Evolutionary conservation across 2,888 invertebrate genomes (phyloP), one percentile per base, ranked within the genome.

Genomic region (Geotrupes spiniger): DNA sequence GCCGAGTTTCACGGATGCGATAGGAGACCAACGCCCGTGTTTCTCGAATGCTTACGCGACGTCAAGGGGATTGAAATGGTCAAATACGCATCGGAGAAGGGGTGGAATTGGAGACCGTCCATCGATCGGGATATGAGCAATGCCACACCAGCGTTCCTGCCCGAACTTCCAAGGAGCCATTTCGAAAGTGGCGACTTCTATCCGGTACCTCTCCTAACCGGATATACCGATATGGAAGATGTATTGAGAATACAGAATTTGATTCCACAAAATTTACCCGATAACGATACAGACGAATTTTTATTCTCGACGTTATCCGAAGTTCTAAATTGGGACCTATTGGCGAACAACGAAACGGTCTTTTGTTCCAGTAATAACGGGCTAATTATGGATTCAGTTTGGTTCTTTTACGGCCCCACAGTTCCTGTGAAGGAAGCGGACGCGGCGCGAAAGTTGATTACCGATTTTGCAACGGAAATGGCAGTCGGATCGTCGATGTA

Each of bases 171-270:
- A 0, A 79, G 76, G 50, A 78, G 75, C 56, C 70, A 82, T 42
- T 81, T 87, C 49, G 78, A 80, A 55, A 76, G 74, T 42, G 85
- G 82, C 6, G 76, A 77, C 21, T 82, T 81, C 53, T 77, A 81
- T 48, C 81, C 84, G 44, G 83, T 89, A 1, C 89, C 90, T 0
- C 63, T 89, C 9, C 69, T 91, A 58, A 61, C 62, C 4, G 89
- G 89, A 1, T 89, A 83, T 59, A 89, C 90, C 0, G 84, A 86
- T 58, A 90, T 89, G 84, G 91, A 91, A 72, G 87, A 88, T 59
- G 85, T 84, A 4, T 68, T 89, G 1, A 76, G 82, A 11, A 69
- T 75, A 39, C 74, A 74, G n/a, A 68, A 80, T 15, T 75, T 81
- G 31, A 80, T 80, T 39, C 75, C 77, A 25, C 76, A 78, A 37